A percentile compares a stretch with the other conserved stretches of the same genome.
phyloP scores from a whole-genome alignment of 2,113 vertebrate species.

The Cariama cristata region DNA sequence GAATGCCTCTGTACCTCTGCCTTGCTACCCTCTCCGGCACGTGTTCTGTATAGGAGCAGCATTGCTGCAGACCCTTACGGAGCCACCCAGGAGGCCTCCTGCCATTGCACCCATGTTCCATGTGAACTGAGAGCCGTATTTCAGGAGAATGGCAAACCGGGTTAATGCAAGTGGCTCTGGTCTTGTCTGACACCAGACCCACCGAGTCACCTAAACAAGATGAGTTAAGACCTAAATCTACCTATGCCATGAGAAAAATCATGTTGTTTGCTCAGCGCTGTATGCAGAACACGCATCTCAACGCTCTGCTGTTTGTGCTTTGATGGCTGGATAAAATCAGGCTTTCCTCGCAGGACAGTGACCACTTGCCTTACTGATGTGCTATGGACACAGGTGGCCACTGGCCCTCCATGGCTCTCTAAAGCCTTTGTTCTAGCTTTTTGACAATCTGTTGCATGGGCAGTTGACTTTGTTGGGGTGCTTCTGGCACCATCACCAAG shows the following conservation, averaged over 20 bases:
- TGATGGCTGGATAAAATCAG: not conserved
- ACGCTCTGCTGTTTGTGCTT: not conserved
- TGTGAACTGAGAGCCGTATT: not conserved
- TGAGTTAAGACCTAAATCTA: not conserved
- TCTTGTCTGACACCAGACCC: not conserved
- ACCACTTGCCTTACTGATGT: not conserved
- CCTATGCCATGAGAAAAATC: not conserved
- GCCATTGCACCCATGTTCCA: not conserved
- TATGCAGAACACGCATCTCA: not conserved
- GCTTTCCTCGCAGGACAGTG: not conserved
- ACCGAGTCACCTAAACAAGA: not conserved
- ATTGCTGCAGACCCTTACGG: not conserved
- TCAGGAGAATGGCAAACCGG: not conserved
- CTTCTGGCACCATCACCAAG: not conserved
- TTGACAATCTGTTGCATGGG: not conserved
- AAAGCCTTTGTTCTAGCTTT: not conserved
- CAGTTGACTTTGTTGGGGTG: not conserved
- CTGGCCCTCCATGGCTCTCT: not conserved
- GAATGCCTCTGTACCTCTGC: not conserved
- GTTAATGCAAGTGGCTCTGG: not conserved
- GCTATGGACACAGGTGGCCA: not conserved
- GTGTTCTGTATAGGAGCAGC: not conserved
- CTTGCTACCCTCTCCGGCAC: not conserved
- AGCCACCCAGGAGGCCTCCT: not conserved
- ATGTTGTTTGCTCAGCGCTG: not conserved